A percentile compares a stretch with the other conserved stretches of the same genome.
phyloP scores from a whole-genome alignment of 2,797 vertebrate genomes.

The Gallinago stenura region DNA sequence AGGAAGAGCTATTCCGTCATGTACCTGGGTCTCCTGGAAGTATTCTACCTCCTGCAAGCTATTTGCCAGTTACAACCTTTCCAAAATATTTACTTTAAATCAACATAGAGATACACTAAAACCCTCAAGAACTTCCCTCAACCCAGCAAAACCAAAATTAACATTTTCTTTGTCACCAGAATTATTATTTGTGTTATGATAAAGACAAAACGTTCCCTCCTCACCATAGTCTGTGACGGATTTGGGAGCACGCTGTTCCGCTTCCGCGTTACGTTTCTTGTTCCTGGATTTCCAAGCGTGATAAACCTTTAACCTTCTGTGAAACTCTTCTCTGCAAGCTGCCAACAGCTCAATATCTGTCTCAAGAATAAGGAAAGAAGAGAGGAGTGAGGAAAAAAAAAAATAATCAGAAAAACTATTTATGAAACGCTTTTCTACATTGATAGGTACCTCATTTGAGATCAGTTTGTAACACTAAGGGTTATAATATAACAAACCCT shows the following conservation, averaged over 20 bases:
- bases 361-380: background rate
- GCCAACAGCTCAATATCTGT: conserved; percentile 96
- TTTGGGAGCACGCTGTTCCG: conserved; percentile 94
- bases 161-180: background rate
- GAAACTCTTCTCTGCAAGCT: conserved; percentile 98
- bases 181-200: background rate
- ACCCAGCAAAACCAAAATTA: background rate
- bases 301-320: conserved; percentile 96
- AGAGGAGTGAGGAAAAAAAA: background rate
- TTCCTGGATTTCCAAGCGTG: conserved; percentile 99
- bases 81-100: background rate
- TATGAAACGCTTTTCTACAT: background rate
- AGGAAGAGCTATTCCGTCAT: background rate
- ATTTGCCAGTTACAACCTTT: background rate
- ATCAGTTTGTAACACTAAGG: background rate
- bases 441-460: background rate
- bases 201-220: background rate
- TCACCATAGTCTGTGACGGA: conserved; percentile 96
- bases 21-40: background rate
- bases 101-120: background rate
- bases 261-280: conserved; percentile 92
- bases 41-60: background rate
- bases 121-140: background rate
- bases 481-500: background rate
- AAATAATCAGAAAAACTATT: background rate